Percentiles rank a stretch among this genome's conserved stretches.
phyloP scores from a whole-genome alignment of 2,797 vertebrate genomes.

The Siniperca scherzeri region DNA sequence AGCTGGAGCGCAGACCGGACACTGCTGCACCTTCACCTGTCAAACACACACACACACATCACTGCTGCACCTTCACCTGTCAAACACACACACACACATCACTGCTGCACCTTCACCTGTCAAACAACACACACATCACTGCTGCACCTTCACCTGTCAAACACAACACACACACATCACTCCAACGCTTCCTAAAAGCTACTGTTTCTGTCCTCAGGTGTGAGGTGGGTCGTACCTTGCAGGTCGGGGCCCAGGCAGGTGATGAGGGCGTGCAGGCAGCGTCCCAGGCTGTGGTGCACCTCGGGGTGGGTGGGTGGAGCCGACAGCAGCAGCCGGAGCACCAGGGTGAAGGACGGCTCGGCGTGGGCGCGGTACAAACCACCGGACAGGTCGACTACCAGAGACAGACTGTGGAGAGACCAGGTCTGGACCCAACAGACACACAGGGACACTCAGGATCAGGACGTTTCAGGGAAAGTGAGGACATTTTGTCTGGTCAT shows the following conservation, averaged over 20 bases:
- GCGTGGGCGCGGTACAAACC: slow-evolving; percentile 88
- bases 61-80: slow-evolving; percentile 70
- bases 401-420: slow-evolving; percentile 92
- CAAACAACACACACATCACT: neutral
- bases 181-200: too few relatives aligned
- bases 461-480: neutral
- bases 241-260: slow-evolving; percentile 93
- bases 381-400: slow-evolving; percentile 90
- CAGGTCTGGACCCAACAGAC: slow-evolving; percentile 85
- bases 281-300: slow-evolving; percentile 93
- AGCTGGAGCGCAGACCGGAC: slow-evolving; percentile 87
- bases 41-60: slow-evolving; percentile 5
- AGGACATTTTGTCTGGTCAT: neutral
- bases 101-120: neutral
- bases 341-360: slow-evolving; percentile 89
- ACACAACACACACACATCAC: neutral
- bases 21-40: slow-evolving; percentile 76
- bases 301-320: slow-evolving; percentile 90
- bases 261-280: slow-evolving; percentile 92
- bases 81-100: slow-evolving; percentile 2
- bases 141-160: slow-evolving; percentile 73
- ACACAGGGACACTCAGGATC: slow-evolving; percentile 56
- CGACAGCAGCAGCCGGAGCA: slow-evolving; percentile 89
- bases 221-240: slow-evolving; percentile 86
- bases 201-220: neutral